A percentile compares a stretch with the other conserved stretches of the same genome.
Evolutionary conservation across 2,113 vertebrate species (phyloP).

Genomic region (Actenoides lindsayi): DNA sequence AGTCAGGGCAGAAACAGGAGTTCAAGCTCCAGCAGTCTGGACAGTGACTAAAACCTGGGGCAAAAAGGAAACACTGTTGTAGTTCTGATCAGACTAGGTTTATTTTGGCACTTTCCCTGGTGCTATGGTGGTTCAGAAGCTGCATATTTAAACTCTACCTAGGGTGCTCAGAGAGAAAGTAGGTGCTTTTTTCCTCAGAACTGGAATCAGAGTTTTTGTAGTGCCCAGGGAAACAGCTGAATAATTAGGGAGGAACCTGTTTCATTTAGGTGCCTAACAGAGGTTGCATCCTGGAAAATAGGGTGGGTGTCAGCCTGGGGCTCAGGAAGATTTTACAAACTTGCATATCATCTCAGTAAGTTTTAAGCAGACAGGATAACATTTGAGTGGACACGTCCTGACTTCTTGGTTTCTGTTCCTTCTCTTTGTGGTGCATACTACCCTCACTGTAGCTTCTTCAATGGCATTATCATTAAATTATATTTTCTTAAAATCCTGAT

Average conservation of each 20-base stretch:
- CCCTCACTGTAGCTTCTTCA: background rate
- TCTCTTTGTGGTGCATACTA: background rate
- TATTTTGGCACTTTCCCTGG: background rate
- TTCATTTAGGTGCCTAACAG: background rate
- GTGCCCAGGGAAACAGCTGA: background rate
- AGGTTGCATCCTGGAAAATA: background rate
- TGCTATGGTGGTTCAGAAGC: background rate
- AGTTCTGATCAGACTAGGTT: background rate
- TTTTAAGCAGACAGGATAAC: background rate
- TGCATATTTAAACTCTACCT: background rate
- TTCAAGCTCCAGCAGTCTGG: background rate
- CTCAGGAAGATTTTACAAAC: background rate
- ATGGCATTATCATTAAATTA: background rate
- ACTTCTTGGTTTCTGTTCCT: background rate
- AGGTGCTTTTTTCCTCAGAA: background rate
- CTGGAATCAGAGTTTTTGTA: background rate
- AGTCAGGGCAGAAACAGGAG: background rate
- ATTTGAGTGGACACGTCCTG: background rate
- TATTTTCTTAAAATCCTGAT: background rate
- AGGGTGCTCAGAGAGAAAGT: background rate
- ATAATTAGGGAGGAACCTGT: background rate
- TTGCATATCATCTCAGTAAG: background rate
- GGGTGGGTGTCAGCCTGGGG: background rate
- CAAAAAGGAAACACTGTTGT: background rate
- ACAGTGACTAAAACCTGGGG: background rate